These are phyloP conservation scores for Chunga burmeisteri DNA, from an alignment of 2,113 vertebrate species.

Conservation along the genomic window DNA sequence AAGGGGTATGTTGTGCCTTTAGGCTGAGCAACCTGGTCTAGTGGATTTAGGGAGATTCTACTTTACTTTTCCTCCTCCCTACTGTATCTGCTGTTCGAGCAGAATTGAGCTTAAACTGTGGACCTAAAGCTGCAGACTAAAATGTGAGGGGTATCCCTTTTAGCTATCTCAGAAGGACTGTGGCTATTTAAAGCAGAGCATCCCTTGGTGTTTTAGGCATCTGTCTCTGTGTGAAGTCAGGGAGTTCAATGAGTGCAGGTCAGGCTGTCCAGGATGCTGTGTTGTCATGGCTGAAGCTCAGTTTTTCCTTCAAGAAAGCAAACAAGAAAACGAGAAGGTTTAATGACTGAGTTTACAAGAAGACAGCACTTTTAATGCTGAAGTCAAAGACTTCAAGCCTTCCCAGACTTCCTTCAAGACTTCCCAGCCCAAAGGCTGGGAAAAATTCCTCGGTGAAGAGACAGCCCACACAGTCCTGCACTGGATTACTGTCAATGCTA, in stretches of 20 bases:
- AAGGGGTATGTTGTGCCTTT: background rate
- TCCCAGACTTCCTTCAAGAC: background rate
- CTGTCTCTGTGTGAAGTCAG: background rate
- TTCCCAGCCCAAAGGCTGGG: background rate
- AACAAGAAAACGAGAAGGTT: background rate
- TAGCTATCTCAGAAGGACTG: background rate
- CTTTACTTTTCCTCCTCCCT: background rate
- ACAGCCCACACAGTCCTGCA: background rate
- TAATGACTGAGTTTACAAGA: background rate
- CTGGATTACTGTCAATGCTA: background rate
- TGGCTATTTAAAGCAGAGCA: background rate
- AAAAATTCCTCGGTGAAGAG: background rate
- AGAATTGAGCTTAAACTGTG: background rate
- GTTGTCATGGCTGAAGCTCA: background rate
- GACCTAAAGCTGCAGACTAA: background rate
- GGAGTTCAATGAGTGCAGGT: background rate
- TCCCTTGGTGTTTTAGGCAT: background rate
- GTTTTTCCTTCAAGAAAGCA: background rate
- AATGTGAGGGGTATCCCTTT: background rate
- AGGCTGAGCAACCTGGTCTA: background rate
- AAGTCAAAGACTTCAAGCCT: background rate
- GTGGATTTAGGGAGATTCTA: background rate
- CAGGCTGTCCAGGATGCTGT: background rate
- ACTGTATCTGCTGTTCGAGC: background rate
- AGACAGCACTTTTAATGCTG: background rate